Evolutionary conservation across 2,797 vertebrate species (phyloP).

Genomic region (Microchirus variegatus): DNA sequence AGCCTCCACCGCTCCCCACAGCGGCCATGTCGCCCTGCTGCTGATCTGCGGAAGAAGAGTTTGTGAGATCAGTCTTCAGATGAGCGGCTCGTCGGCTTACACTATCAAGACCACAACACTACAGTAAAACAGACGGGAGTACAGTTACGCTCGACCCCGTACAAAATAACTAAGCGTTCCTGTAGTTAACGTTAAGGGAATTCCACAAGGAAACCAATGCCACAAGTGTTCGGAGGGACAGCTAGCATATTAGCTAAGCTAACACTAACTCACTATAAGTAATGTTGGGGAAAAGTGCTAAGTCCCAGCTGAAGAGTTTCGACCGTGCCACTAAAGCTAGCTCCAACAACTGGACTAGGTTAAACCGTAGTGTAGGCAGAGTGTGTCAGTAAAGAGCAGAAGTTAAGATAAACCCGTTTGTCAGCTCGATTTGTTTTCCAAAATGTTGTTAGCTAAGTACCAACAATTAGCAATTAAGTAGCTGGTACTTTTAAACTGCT

Average conservation of each 20-base stretch:
- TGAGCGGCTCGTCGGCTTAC: background rate
- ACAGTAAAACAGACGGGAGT: background rate
- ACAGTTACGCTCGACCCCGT: background rate
- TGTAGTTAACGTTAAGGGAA: background rate
- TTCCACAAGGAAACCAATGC: constrained; percentile 4
- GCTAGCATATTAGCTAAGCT: constrained; percentile 67
- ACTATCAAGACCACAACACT: background rate
- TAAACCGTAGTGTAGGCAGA: background rate
- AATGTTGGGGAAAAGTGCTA: constrained; percentile 14
- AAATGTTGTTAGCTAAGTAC: constrained; percentile 51
- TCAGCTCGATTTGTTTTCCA: constrained; percentile 25
- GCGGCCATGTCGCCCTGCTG: constrained; percentile 85
- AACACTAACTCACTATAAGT: constrained; percentile 49
- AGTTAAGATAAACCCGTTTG: constrained; percentile 17
- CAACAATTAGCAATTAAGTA: constrained; percentile 58
- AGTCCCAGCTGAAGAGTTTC: background rate
- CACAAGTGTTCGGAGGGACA: constrained; percentile 54
- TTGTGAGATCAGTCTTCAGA: constrained; percentile 44
- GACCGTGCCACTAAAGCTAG: background rate
- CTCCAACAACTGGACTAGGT: background rate
- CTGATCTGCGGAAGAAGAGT: constrained; percentile 80
- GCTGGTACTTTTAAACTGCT: constrained; percentile 61
- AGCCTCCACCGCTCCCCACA: constrained; percentile 78
- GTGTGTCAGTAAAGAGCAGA: background rate
- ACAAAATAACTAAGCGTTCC: background rate